Percentiles rank a stretch among this genome's conserved stretches.
Conservation (phyloP, 2,888 invertebrate genomes). For the Agonopterix subpropinquella region DNA sequence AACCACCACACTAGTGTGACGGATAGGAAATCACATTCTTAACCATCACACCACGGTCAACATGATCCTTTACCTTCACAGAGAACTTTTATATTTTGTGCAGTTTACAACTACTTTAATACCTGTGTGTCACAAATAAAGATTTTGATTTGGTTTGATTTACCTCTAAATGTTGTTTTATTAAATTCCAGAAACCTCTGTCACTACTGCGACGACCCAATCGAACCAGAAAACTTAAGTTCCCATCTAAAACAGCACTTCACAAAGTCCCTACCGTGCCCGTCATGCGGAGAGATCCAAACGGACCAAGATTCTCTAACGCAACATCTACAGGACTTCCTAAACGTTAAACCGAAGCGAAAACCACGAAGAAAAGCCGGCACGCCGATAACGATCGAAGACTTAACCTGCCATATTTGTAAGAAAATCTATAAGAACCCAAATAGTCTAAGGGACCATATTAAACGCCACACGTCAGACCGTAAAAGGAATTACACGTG, state of each 20-base stretch:
- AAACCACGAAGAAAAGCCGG: constrained; percentile 6
- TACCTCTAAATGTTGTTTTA: too few species aligned
- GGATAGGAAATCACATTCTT: too few species aligned
- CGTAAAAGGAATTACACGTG: constrained; percentile 59
- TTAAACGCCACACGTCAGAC: constrained; percentile 74
- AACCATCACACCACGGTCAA: too few species aligned
- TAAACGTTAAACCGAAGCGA: neutral
- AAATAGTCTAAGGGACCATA: constrained; percentile 58
- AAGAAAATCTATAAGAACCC: constrained; percentile 10
- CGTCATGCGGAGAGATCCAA: constrained; percentile 6
- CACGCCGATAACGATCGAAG: constrained; percentile 6
- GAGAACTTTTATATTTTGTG: too few species aligned
- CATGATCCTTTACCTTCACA: too few species aligned
- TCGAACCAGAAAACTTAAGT: neutral
- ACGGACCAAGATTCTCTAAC: constrained; percentile 1
- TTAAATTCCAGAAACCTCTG: constrained; percentile 26
- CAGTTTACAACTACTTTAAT: too few species aligned
- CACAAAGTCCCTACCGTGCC: constrained; percentile 1
- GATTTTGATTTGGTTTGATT: too few species aligned
- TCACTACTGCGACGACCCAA: constrained; percentile 10
- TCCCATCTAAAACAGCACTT: constrained; percentile 5
- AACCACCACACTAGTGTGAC: too few species aligned
- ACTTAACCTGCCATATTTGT: constrained; percentile 10
- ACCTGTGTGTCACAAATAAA: too few species aligned
- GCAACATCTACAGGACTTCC: constrained; percentile 1